Conservation (phyloP, 1,140 invertebrate species). For the Cryptotermes secundus region DNA sequence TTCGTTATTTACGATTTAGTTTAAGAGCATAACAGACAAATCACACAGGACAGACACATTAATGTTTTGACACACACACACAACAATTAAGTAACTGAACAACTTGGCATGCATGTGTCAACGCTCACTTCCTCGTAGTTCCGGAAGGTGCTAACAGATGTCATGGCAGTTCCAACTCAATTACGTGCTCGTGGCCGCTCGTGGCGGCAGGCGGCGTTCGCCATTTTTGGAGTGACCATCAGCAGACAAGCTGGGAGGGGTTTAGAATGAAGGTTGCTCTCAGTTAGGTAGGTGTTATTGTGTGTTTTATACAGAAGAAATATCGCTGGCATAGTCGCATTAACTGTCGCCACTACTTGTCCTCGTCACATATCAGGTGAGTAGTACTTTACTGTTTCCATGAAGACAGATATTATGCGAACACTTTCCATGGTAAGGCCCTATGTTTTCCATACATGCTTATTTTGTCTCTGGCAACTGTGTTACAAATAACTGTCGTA, state of each 20-base stretch:
- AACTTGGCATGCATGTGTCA: background rate
- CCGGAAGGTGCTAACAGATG: background rate
- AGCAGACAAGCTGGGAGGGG: background rate
- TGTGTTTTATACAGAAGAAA: background rate
- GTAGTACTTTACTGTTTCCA: background rate
- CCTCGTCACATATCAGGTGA: background rate
- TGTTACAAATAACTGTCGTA: background rate
- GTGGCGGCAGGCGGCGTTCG: background rate
- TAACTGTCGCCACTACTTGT: background rate
- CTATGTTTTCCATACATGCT: background rate
- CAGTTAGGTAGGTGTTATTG: background rate
- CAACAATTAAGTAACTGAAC: too few species aligned
- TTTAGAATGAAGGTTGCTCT: slow-evolving; percentile 1
- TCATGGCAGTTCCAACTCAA: background rate
- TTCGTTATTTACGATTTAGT: background rate
- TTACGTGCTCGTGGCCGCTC: background rate
- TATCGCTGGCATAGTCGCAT: background rate
- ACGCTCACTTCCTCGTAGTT: background rate
- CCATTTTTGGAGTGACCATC: slow-evolving; percentile 6
- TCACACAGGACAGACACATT: background rate
- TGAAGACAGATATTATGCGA: background rate
- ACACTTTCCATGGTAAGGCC: background rate
- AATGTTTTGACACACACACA: too few species aligned
- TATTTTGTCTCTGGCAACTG: background rate
- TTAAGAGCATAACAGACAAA: background rate